Conservation (phyloP, 1,140 invertebrate species). For the Berghia stephanieae region DNA sequence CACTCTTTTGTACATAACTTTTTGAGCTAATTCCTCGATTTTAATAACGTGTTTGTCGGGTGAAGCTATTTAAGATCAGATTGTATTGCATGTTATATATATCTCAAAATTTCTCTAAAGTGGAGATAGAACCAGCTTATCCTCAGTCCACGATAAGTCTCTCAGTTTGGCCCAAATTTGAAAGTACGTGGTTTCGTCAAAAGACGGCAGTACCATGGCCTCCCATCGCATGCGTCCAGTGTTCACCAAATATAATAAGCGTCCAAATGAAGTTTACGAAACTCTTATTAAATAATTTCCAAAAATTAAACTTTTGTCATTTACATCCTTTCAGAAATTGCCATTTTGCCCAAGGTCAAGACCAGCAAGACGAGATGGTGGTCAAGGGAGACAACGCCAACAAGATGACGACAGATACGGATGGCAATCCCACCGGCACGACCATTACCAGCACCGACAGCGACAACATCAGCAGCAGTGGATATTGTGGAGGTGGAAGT, state of each 20-base stretch:
- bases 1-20: too few relatives aligned
- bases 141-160: too few relatives aligned
- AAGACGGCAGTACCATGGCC: neutral
- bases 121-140: too few relatives aligned
- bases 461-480: neutral
- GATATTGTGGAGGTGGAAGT: neutral
- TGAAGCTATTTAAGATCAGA: too few relatives aligned
- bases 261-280: too few relatives aligned
- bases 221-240: neutral
- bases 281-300: too few relatives aligned
- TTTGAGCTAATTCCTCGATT: too few relatives aligned
- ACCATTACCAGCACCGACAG: neutral
- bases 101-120: too few relatives aligned
- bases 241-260: too few relatives aligned
- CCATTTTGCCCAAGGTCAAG: slow-evolving; percentile 43
- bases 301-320: slow-evolving; percentile 15
- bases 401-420: slow-evolving; percentile 4
- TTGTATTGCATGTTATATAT: too few relatives aligned
- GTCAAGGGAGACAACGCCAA: slow-evolving; percentile 17
- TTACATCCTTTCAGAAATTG: slow-evolving; percentile 43
- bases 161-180: neutral
- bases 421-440: neutral
- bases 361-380: slow-evolving; percentile 36
- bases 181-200: neutral
- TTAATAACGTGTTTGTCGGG: too few relatives aligned